Evolutionary conservation across 2,888 invertebrate species (phyloP), one percentile per base, ranked within the genome.

Genomic region (Cetonia aurata): DNA sequence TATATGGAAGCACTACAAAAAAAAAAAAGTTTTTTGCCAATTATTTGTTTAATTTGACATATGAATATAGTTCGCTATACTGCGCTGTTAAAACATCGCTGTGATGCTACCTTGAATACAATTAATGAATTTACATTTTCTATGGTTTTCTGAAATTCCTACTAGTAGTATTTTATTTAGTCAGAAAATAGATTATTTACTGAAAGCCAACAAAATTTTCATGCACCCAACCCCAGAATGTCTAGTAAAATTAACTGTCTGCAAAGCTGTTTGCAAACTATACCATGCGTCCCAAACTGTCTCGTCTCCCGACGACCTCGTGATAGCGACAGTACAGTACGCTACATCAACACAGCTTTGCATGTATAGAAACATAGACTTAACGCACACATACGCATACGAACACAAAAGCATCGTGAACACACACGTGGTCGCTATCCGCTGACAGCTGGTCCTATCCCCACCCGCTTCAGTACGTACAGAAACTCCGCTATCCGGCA

Each of bases 341-440:
- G 4, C 25, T 25, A 25, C 25, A 25, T 25, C 25, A 25, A 44
- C 50, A 13, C 48, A n/a, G 13, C 17, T 19, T 57, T 57, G 57
- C 41, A 42, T 12, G 56, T 41, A 56, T 56, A 13, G 37, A 56
- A 37, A 56, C 56, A 56, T n/a, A 56, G 15, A 56, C 56, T 15
- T 56, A 42, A 57, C 41, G n/a, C 17, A 57, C 60, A n/a, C 60
- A 60, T 15, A 17, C 59, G 25, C 10, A 46, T 19, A 60, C 33
- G 53, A 59, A n/a, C 13, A 73, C 76, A 77, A 76, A 77, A 75
- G 77, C 31, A 37, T 31, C 25, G 37, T 37, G 13, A 56, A 60
- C 44, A 73, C 76, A 77, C 77, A 77, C 76, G 77, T 77, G 77
- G 77, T 77, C 72, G 76, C 72, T 76, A 70, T 37, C 76, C 75